Evolutionary conservation across 2,113 vertebrate genomes (phyloP).

Genomic region (Oxyruncus cristatus): DNA sequence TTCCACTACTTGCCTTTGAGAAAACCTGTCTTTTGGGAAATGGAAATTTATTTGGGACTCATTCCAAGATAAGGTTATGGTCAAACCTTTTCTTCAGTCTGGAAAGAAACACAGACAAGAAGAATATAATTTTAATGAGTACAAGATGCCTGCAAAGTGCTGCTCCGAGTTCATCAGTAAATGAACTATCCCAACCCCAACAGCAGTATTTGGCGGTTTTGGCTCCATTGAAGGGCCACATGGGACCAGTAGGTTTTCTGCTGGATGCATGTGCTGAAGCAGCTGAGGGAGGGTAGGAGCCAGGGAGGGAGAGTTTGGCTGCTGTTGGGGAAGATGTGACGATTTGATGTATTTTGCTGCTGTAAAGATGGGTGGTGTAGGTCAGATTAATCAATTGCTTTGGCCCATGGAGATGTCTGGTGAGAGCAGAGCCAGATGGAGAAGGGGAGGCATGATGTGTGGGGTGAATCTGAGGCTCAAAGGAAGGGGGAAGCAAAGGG

Average conservation of each 20-base stretch:
- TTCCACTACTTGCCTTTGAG: slow-evolving; percentile 54
- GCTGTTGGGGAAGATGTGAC: background rate
- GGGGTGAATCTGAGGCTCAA: background rate
- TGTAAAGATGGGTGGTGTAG: background rate
- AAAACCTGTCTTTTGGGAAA: slow-evolving; percentile 47
- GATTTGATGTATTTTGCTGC: background rate
- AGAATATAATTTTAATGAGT: slow-evolving; percentile 43
- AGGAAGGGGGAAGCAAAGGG: background rate
- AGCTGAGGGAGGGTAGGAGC: background rate
- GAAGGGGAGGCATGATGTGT: background rate
- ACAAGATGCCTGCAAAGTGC: slow-evolving; percentile 15
- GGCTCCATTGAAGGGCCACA: fast-evolving
- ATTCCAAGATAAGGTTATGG: slow-evolving; percentile 12
- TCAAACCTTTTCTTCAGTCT: slow-evolving; percentile 35
- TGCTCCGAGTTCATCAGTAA: background rate
- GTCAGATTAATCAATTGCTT: background rate
- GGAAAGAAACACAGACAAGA: slow-evolving; percentile 28
- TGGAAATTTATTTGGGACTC: slow-evolving; percentile 50
- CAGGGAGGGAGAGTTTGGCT: background rate
- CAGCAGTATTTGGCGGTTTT: background rate
- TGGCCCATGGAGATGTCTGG: background rate
- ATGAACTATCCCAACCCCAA: background rate
- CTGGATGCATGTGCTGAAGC: background rate
- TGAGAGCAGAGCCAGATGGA: background rate
- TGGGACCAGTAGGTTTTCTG: background rate